Evolutionary conservation across 2,113 vertebrate species (phyloP), one percentile per base, ranked within the genome.

Genomic region (Phyllostomus discolor): DNA sequence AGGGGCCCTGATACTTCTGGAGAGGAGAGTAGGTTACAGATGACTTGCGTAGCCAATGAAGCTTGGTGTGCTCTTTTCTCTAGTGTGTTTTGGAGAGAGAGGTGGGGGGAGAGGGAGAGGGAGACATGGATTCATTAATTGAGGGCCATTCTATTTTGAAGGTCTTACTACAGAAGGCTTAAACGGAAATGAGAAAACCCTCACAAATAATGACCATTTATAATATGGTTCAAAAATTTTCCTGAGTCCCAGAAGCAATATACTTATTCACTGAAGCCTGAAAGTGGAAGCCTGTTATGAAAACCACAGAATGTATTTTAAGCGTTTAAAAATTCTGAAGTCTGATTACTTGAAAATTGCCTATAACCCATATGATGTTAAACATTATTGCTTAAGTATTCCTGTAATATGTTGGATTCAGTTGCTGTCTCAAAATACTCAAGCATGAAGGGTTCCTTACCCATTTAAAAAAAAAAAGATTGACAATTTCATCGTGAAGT

Each of bases 221-320:
- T 88, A 92, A 81, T 80, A 83, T 81, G 43, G 24, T 73, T 92
- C 38, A 92, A 93, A 41, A 69, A 38, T 66, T 92, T 88, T 95
- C 38, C 79, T 50, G 41, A 88, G 35, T 15, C 15, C 28, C 66
- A 73, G n/a, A 90, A 92, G 35, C 35, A 81, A 84, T 93, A 88
- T 57, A 90, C 14, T 57, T 50, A 91, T 14, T 78, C 67, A 90
- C 41, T 94, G 35, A 95, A 92, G 84, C 57, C 81, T 88, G 67
- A 93, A 88, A 52, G 24, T 72, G 22, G 12, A 52, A 92, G 7
- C 41, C 69, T 94, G 10, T 83, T 85, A 88, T 8, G 10, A 15
- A 90, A 80, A 88, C 24, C 26, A 62, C 9, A 78, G 10, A 84
- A 84, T 81, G 16, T 88, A 78, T 83, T 80, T 84, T 81, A 88